Base-by-base conservation (phyloP, 2,888 invertebrate species). In the Clepsis dumicolana region DNA sequence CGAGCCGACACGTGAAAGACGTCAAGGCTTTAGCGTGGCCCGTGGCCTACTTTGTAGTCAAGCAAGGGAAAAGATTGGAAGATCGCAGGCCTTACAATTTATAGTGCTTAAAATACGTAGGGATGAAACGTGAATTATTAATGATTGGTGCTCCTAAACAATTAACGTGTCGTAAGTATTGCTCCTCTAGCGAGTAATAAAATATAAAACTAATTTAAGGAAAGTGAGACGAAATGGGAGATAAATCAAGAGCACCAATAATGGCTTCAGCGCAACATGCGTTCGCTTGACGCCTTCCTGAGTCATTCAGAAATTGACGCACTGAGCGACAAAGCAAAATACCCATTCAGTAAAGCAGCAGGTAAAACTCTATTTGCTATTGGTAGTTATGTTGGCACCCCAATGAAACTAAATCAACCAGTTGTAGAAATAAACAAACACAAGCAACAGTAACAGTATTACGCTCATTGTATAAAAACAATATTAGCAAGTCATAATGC, bases 11-110 rank as follows among this genome's bases (percentile, higher is more conserved):
- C 21, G 35, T 41, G 38, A 41, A 21, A 21, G 35, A 25, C 41
- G 16, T 59, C 59, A 59, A 59, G 59, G 59, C 41, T 59, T 25
- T 59, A 25, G 24, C 32, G 32, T 35, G 38, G 35, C 35, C 59
- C 32, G 32, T 35, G 38, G 35, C 35, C 59, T 53, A 52, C 44
- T 35, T 56, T 24, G 2, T 5, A 25, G 25, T n/a, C 25, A 25
- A 44, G 44, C 29, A 54, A 54, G 54, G 56, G 35, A 56, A 21
- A 14, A 35, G 12, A 35, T 35, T 56, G 44, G 21, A 14, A 35
- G 12, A 35, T 35, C 35, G 44, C 44, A 16, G 44, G 8, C 44
- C 4, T 16, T 16, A 44, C 18, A 44, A 18, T 44, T 44, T 44
- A 8, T 18, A 8, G 18, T 7, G 2, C 10, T 2, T 35, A 35